Evolutionary conservation across 2,888 invertebrate species (phyloP).

Genomic region (Limnephilus auricula): DNA sequence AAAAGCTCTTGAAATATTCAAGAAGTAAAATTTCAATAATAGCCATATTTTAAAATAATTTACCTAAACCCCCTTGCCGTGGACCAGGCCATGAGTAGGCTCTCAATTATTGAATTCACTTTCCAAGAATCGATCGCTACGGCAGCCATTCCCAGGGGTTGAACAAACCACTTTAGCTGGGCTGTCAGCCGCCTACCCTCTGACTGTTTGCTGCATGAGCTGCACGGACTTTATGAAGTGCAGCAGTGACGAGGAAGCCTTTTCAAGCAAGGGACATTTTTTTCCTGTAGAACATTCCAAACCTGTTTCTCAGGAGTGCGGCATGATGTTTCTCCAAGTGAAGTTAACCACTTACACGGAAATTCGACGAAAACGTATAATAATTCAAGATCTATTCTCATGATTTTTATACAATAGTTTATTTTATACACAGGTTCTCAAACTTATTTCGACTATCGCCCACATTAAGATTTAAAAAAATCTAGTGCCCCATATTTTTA

Average conservation of each 20-base stretch:
- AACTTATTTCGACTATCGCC: no score
- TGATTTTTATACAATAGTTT: no score
- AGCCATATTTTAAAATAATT: background rate
- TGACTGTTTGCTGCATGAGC: background rate
- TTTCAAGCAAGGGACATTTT: background rate
- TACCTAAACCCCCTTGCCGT: background rate
- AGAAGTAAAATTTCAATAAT: background rate
- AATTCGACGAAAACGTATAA: background rate
- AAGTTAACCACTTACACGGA: background rate
- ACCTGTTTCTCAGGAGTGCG: background rate
- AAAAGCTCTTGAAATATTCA: background rate
- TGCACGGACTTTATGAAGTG: background rate
- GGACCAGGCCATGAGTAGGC: background rate
- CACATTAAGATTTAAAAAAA: no score
- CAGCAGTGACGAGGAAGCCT: no score
- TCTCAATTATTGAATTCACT: background rate
- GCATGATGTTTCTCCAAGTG: background rate
- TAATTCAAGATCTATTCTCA: background rate
- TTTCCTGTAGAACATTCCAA: background rate
- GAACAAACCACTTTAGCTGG: constrained; percentile 57
- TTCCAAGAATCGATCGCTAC: background rate
- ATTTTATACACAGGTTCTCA: no score
- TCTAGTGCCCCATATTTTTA: no score
- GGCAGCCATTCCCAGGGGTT: constrained; percentile 16
- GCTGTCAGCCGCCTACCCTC: background rate